A percentile compares a stretch with the other conserved stretches of the same genome.
Evolutionary conservation across 2,797 vertebrate species (phyloP).

Genomic region (Tokudaia tokunoshimensis): DNA sequence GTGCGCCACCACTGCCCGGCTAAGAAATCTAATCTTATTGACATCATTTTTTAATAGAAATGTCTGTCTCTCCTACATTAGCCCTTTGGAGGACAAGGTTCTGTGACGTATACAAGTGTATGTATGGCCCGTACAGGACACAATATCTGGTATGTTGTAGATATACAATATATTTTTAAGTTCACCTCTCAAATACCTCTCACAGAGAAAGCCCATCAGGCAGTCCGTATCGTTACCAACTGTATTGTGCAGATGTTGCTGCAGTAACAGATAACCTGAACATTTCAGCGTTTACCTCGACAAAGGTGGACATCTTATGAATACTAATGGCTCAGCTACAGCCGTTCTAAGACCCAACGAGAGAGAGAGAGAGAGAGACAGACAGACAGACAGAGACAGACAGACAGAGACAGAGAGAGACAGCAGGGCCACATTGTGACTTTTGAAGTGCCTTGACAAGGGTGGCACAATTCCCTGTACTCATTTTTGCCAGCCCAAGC

Average conservation of each 20-base stretch:
- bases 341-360: not conserved
- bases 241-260: not conserved
- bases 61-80: not conserved
- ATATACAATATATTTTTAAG: not conserved
- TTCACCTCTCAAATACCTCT: not conserved
- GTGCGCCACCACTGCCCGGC: no score
- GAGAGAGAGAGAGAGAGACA: not conserved
- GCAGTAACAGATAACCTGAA: not conserved
- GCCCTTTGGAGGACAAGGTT: not conserved
- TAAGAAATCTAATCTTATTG: not conserved
- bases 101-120: not conserved
- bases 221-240: not conserved
- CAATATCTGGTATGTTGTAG: not conserved
- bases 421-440: not conserved
- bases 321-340: not conserved
- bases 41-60: not conserved
- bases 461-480: not conserved
- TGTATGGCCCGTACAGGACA: not conserved
- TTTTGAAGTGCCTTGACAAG: not conserved
- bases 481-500: slow-evolving; percentile 44
- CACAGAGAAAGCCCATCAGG: not conserved
- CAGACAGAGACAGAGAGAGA: not conserved
- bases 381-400: no score
- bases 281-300: not conserved
- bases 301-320: not conserved